Percentiles rank a stretch among this genome's conserved stretches.
Evolutionary conservation across 2,888 invertebrate genomes (phyloP).

Genomic region (Dynastes hyllus): DNA sequence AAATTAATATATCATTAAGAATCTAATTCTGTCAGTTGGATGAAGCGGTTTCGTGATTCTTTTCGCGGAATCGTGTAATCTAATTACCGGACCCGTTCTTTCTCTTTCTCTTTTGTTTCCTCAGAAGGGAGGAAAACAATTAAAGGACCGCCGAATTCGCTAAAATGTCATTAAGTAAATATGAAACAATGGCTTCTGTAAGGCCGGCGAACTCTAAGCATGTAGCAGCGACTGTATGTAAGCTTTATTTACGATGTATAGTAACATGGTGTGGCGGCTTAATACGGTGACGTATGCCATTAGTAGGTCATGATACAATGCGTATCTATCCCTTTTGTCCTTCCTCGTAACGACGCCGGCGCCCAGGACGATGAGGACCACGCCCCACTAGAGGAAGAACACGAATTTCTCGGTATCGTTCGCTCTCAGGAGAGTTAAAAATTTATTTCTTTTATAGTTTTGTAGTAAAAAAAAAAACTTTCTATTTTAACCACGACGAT

Average conservation of each 20-base stretch:
- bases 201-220: background rate
- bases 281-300: slow-evolving; percentile 8
- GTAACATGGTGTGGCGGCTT: slow-evolving; percentile 13
- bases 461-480: too few relatives aligned
- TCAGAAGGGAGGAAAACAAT: background rate
- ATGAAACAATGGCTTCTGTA: slow-evolving; percentile 7
- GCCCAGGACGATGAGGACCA: slow-evolving; percentile 57
- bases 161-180: slow-evolving; percentile 6
- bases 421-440: too few relatives aligned
- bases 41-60: too few relatives aligned
- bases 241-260: slow-evolving; percentile 12
- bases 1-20: slow-evolving; percentile 6
- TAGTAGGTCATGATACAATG: slow-evolving; percentile 16
- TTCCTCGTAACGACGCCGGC: slow-evolving; percentile 58
- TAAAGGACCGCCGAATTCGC: slow-evolving; percentile 1
- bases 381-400: background rate
- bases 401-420: too few relatives aligned
- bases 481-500: too few relatives aligned
- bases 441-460: too few relatives aligned
- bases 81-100: too few relatives aligned
- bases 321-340: slow-evolving; percentile 54
- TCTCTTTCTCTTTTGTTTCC: too few relatives aligned
- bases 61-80: too few relatives aligned
- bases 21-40: too few relatives aligned
- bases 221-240: background rate